Evolutionary conservation across 2,888 invertebrate genomes (phyloP).

Genomic region (Heliconius ismenius): DNA sequence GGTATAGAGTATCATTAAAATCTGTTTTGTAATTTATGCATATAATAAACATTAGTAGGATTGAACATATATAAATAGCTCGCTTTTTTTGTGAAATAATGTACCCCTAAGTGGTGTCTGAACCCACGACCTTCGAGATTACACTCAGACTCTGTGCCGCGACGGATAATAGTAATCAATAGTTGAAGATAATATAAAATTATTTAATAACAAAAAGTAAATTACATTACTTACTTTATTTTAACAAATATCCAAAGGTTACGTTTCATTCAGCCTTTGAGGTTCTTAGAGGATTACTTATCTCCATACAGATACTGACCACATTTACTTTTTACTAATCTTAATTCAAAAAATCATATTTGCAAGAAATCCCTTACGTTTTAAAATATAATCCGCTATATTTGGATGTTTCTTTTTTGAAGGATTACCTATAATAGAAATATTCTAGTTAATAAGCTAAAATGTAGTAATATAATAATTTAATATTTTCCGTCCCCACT

Average conservation of each 20-base stretch:
- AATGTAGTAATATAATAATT: not conserved
- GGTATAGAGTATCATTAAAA: no score
- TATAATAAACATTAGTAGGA: no score
- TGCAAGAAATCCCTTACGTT: not conserved
- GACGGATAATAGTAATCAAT: no score
- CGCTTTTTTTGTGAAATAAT: no score
- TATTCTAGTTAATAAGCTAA: not conserved
- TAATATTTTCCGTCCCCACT: not conserved
- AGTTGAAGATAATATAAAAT: no score
- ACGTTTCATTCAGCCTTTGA: not conserved
- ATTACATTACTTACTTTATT: not conserved
- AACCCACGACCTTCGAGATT: no score
- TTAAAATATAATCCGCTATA: not conserved
- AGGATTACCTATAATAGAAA: not conserved
- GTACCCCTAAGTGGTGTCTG: no score
- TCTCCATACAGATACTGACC: not conserved
- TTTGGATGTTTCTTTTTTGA: not conserved
- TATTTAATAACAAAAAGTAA: no score
- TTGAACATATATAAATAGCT: no score
- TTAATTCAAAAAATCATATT: conserved; percentile 2
- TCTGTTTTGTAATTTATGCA: no score
- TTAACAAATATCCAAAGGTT: not conserved
- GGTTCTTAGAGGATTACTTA: conserved; percentile 9
- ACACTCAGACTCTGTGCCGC: no score
- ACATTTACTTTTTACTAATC: conserved; percentile 10